Base-by-base conservation (phyloP, 2,888 invertebrate genomes). In the Allacma fusca region DNA sequence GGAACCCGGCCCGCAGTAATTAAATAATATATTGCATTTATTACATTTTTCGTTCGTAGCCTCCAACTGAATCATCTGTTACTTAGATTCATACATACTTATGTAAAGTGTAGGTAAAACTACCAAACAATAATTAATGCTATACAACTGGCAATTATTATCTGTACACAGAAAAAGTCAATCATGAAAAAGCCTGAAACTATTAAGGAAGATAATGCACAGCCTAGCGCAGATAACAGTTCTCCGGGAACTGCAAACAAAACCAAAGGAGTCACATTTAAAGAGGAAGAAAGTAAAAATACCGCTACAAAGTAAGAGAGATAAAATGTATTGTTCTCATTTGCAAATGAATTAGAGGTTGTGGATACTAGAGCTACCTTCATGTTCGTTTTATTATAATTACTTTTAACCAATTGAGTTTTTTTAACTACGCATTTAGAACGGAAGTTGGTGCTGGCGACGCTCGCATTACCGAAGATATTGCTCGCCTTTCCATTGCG, bases 201-300 rank as follows among this genome's bases (percentile, higher is more conserved):
- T 13, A 13, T 72, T 13, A 81, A 79, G 62, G 24, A 77, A 40
- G 71, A 71, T 59, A 62, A 24, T 72, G 77, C 71, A 62, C 16
- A 26, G 29, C n/a, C 28, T 4, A 69, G 59, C 57, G 69, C 43
- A 40, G 44, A 19, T 44, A 43, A n/a, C 24, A 68, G 24, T 23
- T 69, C 78, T 68, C 74, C 43, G 43, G 67, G 24, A 74, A 68
- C 23, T 67, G 59, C 24, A n/a, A 59, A 69, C 26, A 82, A 82
- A 75, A 57, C 79, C 29, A 82, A 82, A 76, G 82, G 80, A 16
- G 82, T 82, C 29, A 78, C 82, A 0, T 82, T 82, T 50, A 79
- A 82, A 69, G 81, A 82, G 34, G 78, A 75, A 28, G 28, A 50
- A 5, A 64, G 64, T 5, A 71, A 43, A 5, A 44, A 24, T 76